Evolutionary conservation across 2,888 invertebrate genomes (phyloP), one percentile per base, ranked within the genome.

Genomic region (Itoplectis maculator): DNA sequence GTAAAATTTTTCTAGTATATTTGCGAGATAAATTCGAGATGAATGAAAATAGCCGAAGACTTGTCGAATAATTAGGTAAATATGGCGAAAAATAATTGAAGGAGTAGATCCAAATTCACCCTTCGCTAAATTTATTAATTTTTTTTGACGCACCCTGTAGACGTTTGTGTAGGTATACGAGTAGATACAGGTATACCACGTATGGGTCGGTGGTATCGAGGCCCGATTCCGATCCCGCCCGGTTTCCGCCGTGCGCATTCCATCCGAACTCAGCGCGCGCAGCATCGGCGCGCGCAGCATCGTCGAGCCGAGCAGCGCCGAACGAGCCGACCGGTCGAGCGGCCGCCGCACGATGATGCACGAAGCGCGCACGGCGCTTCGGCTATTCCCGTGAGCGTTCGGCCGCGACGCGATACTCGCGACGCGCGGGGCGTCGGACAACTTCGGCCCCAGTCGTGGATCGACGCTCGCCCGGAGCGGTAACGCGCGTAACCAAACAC

Each of bases 201-300:
- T 79, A 56, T 59, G 72, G 83, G 84, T 77, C 29, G 29, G 81
- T 84, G 82, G 82, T 74, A 86, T 51, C 68, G 76, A 42, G 65
- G 87, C 86, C 88, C 92, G 91, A 92, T 92, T 90, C 89, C 87
- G 88, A 90, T 89, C 88, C 91, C 90, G 90, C 87, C 90, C 90
- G 89, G 89, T 90, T 90, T 91, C 89, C 90, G 91, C 91, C 90
- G 91, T 90, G 90, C 86, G 89, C 92, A 92, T 92, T 92, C 92
- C 92, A 88, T 87, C 87, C 85, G 66, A 72, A 72, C 35, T 66
- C 45, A 70, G 56, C 65, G 56, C 56, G n/a, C n/a, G n/a, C n/a
- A n/a, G n/a, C n/a, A n/a, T n/a, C n/a, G n/a, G n/a, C 29, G 47
- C 54, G 47, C 74, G 35, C 74, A 74, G 72, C 45, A 47, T 59